Evolutionary conservation across 2,888 invertebrate species (phyloP), one percentile per base, ranked within the genome.

Genomic region (Hoplodrina ambigua): DNA sequence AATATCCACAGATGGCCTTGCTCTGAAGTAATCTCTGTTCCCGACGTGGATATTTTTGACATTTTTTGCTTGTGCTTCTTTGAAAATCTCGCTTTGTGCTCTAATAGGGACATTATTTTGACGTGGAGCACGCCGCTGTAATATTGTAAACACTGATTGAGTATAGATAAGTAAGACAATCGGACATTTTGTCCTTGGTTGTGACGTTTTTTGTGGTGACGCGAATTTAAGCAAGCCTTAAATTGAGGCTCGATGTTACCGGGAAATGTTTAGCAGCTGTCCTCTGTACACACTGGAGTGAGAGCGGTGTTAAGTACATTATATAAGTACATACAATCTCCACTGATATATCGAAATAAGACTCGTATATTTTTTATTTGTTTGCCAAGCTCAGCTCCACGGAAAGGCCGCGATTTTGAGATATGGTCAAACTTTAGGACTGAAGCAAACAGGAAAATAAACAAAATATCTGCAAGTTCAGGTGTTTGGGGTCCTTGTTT

Each of bases 21-120:
- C 94, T 93, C 90, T 90, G 88, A 74, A 89, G 91, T 94, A 94
- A 94, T 95, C 94, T 94, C 88, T 89, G 89, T 86, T 82, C 86
- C 86, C 86, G 86, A 85, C 87, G 91, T 91, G 87, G 91, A 93
- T 94, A 93, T 94, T 94, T 93, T 94, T 91, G 92, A 84, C 92
- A 92, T 92, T 95, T 96, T 95, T 95, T 95, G 94, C 91, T 88
- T 88, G 90, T 88, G 90, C 88, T 94, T 93, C 94, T 94, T 93
- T 94, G 94, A 90, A 94, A 93, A 90, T 87, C 88, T 92, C 89
- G 90, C 93, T 94, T 94, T 95, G 94, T 95, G 85, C 88, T 92
- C 89, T 96, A 96, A 96, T 96, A 94, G 94, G 95, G 94, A 94
- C 95, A 94, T 96, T 96, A 96, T 96, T 95, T 95, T 96, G 96